These are phyloP conservation scores for Nycticebus coucang DNA, from an alignment of 2,113 vertebrate genomes.

Conservation along the genomic window DNA sequence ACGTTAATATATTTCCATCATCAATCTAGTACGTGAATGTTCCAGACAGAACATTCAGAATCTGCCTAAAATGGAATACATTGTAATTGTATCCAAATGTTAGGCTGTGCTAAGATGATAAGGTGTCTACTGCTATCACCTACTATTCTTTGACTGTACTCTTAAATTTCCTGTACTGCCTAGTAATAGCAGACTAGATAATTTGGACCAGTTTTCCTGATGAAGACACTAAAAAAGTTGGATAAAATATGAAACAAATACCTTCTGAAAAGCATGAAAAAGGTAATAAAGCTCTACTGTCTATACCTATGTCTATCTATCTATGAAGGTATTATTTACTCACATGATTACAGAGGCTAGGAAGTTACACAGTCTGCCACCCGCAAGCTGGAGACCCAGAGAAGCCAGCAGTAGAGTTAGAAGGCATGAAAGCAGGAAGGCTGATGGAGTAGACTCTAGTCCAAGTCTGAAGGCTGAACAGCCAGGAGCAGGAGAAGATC, in stretches of 20 bases:
- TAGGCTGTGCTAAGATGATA: background rate
- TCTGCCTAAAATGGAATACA: background rate
- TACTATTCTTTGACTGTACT: background rate
- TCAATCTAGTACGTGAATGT: background rate
- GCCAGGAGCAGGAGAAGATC: too few relatives aligned
- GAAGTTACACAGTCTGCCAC: background rate
- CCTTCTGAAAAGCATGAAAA: background rate
- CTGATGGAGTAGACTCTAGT: background rate
- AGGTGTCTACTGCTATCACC: background rate
- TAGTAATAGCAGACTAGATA: background rate
- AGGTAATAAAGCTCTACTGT: background rate
- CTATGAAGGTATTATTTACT: background rate
- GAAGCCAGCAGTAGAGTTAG: background rate
- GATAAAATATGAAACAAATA: constrained; percentile 21
- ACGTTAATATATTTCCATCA: background rate
- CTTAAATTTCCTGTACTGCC: constrained; percentile 6
- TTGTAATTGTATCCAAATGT: constrained; percentile 12
- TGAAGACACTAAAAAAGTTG: background rate
- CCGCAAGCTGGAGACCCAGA: background rate
- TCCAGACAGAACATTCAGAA: background rate
- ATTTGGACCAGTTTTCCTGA: background rate
- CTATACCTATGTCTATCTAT: background rate
- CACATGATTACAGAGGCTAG: background rate
- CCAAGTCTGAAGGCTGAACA: background rate
- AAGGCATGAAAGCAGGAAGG: background rate